phyloP scores from a whole-genome alignment of 2,888 invertebrate genomes.

The Rhogogaster chlorosoma region DNA sequence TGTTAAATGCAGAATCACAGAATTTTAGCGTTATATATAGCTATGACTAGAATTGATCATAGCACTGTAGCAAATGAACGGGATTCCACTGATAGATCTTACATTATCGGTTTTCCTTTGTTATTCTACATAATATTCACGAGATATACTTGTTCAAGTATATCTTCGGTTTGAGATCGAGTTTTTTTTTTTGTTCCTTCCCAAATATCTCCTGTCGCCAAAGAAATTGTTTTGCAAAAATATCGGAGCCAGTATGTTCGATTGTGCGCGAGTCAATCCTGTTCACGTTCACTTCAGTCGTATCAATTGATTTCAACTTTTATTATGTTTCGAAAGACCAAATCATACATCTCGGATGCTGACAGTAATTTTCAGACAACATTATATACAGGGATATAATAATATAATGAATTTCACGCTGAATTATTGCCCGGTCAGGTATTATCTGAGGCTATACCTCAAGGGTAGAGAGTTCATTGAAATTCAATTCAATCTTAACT shows the following conservation, averaged over 20 bases:
- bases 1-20: slow-evolving; percentile 59
- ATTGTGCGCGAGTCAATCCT: not conserved
- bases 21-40: slow-evolving; percentile 57
- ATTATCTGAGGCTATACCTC: not conserved
- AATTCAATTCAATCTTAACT: not conserved
- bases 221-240: not conserved
- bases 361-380: not conserved
- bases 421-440: not conserved
- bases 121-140: not conserved
- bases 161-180: not conserved
- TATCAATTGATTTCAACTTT: not conserved
- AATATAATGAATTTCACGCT: not conserved
- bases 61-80: slow-evolving; percentile 48
- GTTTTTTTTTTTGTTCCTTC: not conserved
- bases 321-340: not conserved
- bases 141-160: not conserved
- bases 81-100: slow-evolving; percentile 27
- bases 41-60: slow-evolving; percentile 58
- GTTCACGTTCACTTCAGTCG: not conserved
- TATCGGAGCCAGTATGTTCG: not conserved
- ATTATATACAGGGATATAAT: not conserved
- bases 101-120: not conserved
- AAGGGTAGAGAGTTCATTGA: not conserved
- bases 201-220: not conserved
- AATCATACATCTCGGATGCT: not conserved